phyloP scores from a whole-genome alignment of 2,888 invertebrate genomes.

The Blomia tropicalis region DNA sequence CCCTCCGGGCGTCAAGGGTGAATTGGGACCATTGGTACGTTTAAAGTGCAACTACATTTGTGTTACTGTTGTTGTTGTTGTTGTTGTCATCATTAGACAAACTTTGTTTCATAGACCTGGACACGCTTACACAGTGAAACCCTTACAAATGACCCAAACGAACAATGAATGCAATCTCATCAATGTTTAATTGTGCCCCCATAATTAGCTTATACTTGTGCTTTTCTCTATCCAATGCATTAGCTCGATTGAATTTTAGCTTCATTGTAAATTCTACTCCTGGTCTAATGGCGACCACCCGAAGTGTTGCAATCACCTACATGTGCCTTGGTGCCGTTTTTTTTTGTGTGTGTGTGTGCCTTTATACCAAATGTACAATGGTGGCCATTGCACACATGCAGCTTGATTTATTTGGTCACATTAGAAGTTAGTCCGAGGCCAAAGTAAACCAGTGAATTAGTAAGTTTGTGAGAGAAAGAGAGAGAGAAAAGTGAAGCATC shows the following conservation, averaged over 20 bases:
- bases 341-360: neutral
- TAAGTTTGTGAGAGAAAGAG: no score
- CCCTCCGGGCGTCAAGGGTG: constrained; percentile 73
- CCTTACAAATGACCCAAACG: no score
- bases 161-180: neutral
- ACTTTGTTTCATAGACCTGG: no score
- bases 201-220: neutral
- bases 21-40: constrained; percentile 67
- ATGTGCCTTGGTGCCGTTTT: no score
- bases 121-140: no score
- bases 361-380: no score
- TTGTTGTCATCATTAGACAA: no score
- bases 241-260: neutral
- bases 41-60: neutral
- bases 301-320: neutral
- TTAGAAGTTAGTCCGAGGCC: constrained; percentile 2
- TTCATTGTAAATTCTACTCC: no score
- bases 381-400: no score
- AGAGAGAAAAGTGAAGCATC: no score
- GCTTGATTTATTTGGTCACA: constrained; percentile 6
- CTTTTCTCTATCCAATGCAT: no score
- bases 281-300: neutral
- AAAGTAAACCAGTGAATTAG: no score
- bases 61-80: neutral
- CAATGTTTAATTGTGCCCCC: neutral